phyloP scores from a whole-genome alignment of 2,113 vertebrate species.

The Pungitius pungitius region DNA sequence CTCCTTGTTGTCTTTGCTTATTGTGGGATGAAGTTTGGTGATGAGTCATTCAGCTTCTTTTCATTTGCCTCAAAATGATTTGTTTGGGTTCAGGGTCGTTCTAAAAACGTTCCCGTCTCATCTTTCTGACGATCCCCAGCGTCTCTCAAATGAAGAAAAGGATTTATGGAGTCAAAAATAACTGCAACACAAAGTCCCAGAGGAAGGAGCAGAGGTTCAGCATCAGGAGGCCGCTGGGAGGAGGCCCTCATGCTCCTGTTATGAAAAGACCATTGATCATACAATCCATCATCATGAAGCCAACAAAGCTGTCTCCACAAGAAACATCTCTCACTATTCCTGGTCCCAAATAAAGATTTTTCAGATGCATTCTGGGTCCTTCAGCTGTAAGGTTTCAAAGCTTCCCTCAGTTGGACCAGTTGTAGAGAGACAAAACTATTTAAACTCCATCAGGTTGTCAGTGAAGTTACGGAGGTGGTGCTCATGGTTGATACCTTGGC shows the following conservation, averaged over 20 bases:
- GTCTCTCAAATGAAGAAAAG: conserved; percentile 5
- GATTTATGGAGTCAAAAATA: conserved; percentile 47
- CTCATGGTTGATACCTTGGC: no score
- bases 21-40: background rate
- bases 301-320: background rate
- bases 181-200: background rate
- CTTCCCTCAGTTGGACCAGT: no score
- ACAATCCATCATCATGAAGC: conserved; percentile 2
- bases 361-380: no score
- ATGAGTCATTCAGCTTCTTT: conserved; percentile 25
- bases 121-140: background rate
- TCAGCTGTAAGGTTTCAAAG: no score
- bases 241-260: no score
- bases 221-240: background rate
- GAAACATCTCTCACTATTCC: no score
- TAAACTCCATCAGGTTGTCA: no score
- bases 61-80: background rate
- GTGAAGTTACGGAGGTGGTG: no score
- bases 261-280: background rate
- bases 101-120: conserved; percentile 46
- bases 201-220: conserved; percentile 1
- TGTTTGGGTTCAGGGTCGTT: conserved; percentile 38
- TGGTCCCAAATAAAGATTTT: background rate
- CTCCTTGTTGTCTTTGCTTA: background rate
- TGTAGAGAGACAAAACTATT: no score